phyloP scores from a whole-genome alignment of 1,140 invertebrate species.

The silkworm (Bombyx mori) region DNA sequence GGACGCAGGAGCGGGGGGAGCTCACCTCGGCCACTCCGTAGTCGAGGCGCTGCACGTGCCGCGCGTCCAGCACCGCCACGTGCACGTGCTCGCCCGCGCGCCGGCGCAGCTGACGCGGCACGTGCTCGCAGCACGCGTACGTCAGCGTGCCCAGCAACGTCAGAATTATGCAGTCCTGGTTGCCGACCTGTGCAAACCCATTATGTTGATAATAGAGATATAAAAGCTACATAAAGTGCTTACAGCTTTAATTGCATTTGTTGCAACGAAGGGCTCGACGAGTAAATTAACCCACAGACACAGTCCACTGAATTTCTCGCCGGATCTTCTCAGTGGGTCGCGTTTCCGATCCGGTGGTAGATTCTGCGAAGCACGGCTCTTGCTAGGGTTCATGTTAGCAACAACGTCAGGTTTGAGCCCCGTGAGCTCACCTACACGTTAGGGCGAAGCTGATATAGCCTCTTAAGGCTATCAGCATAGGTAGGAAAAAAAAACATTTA shows the following conservation, averaged over 20 bases:
- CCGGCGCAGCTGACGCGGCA: constrained; percentile 10
- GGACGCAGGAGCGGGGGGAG: too few relatives aligned
- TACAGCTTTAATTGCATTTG: constrained; percentile 23
- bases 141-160: constrained; percentile 24
- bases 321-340: too few relatives aligned
- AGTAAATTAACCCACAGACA: too few relatives aligned
- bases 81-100: neutral
- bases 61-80: constrained; percentile 33
- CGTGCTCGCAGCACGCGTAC: constrained; percentile 30
- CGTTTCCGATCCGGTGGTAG: too few relatives aligned
- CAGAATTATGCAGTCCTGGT: constrained; percentile 27
- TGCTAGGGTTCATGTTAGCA: too few relatives aligned
- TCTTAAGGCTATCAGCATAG: too few relatives aligned
- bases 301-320: too few relatives aligned
- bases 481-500: too few relatives aligned
- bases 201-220: neutral
- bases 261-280: neutral
- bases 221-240: constrained; percentile 8
- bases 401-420: too few relatives aligned
- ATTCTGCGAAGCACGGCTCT: too few relatives aligned
- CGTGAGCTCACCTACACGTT: too few relatives aligned
- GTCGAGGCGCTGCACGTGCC: constrained; percentile 23
- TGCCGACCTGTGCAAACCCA: constrained; percentile 25
- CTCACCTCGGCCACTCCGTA: constrained; percentile 41
- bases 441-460: too few relatives aligned